Evolutionary conservation across 2,797 vertebrate species (phyloP).

Genomic region (Gymnoscopelus microlampas): DNA sequence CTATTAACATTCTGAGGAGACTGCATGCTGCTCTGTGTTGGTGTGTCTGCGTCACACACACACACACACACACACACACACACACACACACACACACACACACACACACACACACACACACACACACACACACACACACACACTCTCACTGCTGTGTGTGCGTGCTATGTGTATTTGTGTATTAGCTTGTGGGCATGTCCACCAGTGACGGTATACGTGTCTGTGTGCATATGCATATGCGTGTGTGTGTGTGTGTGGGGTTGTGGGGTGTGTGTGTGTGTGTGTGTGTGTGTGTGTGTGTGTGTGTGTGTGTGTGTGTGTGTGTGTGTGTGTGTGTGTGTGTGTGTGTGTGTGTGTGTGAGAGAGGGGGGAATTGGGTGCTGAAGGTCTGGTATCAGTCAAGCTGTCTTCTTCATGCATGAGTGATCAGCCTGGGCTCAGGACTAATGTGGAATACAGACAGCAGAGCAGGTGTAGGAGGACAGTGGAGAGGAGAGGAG

Average conservation of each 20-base stretch:
- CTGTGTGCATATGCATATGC: not conserved
- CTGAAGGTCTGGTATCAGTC: conserved; percentile 69
- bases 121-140: no score
- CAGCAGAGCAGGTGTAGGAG: conserved; percentile 35
- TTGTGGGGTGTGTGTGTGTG: not conserved
- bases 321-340: conserved; percentile 6
- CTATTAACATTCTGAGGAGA: conserved; percentile 49
- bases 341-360: not conserved
- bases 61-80: no score
- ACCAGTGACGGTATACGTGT: not conserved
- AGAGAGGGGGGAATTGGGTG: conserved; percentile 27
- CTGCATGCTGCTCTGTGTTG: no score
- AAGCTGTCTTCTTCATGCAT: conserved; percentile 67
- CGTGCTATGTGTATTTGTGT: no score
- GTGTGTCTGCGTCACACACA: no score
- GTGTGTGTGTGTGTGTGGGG: conserved; percentile 11
- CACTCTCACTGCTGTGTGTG: no score
- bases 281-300: conserved; percentile 10
- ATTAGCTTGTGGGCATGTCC: no score
- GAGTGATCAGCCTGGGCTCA: conserved; percentile 49
- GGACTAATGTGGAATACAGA: conserved; percentile 43
- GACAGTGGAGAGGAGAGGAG: conserved; percentile 38
- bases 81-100: no score
- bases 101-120: no score
- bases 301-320: not conserved